phyloP scores from a whole-genome alignment of 2,888 invertebrate species.

The Melikaiella ostensackeni region DNA sequence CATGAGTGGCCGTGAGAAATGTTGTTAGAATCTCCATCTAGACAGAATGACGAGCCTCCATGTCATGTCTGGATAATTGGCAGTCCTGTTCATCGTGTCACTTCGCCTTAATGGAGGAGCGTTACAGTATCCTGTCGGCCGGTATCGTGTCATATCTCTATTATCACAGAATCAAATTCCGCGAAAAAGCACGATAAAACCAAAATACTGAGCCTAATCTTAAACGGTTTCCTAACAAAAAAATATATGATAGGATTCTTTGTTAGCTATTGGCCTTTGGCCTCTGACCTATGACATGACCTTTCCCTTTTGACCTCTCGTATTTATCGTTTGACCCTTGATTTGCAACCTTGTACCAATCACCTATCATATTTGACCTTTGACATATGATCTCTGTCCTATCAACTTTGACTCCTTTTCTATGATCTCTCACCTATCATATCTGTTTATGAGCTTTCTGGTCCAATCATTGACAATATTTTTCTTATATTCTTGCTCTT shows the following conservation, averaged over 20 bases:
- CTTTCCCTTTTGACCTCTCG: too few relatives aligned
- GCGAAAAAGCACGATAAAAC: not conserved
- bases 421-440: too few relatives aligned
- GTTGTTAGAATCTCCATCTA: conserved; percentile 50
- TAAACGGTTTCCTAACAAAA: not conserved
- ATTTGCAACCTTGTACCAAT: too few relatives aligned
- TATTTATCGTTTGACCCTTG: too few relatives aligned
- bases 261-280: too few relatives aligned
- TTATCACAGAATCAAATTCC: conserved; percentile 9
- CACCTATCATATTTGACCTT: too few relatives aligned
- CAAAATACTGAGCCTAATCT: not conserved
- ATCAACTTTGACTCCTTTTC: too few relatives aligned
- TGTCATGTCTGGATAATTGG: conserved; percentile 46
- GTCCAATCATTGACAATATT: too few relatives aligned
- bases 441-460: too few relatives aligned
- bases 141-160: conserved; percentile 2
- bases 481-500: too few relatives aligned
- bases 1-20: conserved; percentile 45
- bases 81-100: conserved; percentile 29
- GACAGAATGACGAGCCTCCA: conserved; percentile 44
- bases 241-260: not conserved
- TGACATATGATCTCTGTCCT: too few relatives aligned
- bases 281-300: too few relatives aligned
- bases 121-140: conserved; percentile 10
- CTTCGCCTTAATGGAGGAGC: conserved; percentile 5